Evolutionary conservation across 2,113 vertebrate species (phyloP), one percentile per base, ranked within the genome.

Genomic region (Sceloporus tristichus): DNA sequence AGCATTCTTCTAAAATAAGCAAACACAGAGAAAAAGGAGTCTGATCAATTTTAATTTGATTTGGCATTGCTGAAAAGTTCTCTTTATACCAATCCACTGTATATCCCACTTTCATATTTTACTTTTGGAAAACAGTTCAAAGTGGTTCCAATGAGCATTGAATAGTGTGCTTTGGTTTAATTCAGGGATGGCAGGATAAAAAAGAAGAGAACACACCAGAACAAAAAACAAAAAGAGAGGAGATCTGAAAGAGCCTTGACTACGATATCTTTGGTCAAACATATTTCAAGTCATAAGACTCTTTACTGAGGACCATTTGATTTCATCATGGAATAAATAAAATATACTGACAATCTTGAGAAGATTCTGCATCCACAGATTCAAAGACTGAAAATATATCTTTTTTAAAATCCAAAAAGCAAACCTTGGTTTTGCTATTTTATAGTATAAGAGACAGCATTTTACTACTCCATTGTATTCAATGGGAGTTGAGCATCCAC

Each of bases 1-100:
- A 80, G 42, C 0, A 80, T 82, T 89, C 19, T 80, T 84, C 92
- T 93, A 93, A 93, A 94, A 87, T 42, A 95, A 95, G 90, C 9
- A 91, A 92, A 53, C 90, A 92, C 90, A 92, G 65, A 29, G 29
- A 80, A 91, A 84, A 82, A 66, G 87, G 21, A 0, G 0, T 84
- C 56, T 87, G 70, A 91, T 90, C 25, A 70, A 25, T 91, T 94
- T 91, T 93, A 74, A 87, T 87, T 84, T 85, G 34, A 71, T 66
- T 94, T 94, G 84, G 68, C 83, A 25, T 76, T 88, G 80, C 2
- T 65, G 25, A 83, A 79, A 92, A 82, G 62, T 91, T 88, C 85
- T 56, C 27, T 86, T 94, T 91, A 90, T 77, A 88, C 29, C 54
- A 89, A 56, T 40, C 85, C 1, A 5, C 18, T 89, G 80, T 74